Evolutionary conservation across 2,113 vertebrate genomes (phyloP), one percentile per base, ranked within the genome.

Genomic region (Hipposideros armiger): DNA sequence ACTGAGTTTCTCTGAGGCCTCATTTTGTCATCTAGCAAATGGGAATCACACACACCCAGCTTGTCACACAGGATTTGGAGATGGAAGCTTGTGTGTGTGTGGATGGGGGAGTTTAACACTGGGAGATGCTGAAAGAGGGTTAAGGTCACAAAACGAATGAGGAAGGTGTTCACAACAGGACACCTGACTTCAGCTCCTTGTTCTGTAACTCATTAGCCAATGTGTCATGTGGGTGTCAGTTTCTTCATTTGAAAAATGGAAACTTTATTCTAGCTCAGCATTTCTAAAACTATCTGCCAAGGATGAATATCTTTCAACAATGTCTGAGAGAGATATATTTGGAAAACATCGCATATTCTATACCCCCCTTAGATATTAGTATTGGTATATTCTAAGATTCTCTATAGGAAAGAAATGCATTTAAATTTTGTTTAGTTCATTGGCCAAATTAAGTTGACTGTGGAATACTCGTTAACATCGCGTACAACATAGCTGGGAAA

Each of bases 41-140:
- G 16, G 10, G 24, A 42, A 11, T 54, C 54, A 47, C 36, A 28
- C 14, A 2, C 11, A 24, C 6, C 10, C 10, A 62, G 15, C 7
- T 81, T 40, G 7, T 58, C 54, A 52, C 32, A 8, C 0, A 8
- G 26, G 22, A 40, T 83, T 81, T 87, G 10, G 17, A 69, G 60
- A 42, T 36, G 28, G 32, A 83, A 26, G 30, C 52, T 81, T 60
- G 1, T 70, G 10, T 16, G 42, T 16, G 42, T n/a, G 5, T 70
- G 14, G 52, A 0, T 10, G 2, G 17, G 0, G 2, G 32, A 36
- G 50, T 26, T 26, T 2, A 30, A 3, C 45, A 3, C 1, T 32
- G 66, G 20, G 40, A 6, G 19, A 16, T 1, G 8, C 4, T 24
- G 16, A 11, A n/a, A 60, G 7, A 30, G 17, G 0, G 2, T 62